Conservation (phyloP, 2,797 vertebrate species). For the Allobates femoralis region DNA sequence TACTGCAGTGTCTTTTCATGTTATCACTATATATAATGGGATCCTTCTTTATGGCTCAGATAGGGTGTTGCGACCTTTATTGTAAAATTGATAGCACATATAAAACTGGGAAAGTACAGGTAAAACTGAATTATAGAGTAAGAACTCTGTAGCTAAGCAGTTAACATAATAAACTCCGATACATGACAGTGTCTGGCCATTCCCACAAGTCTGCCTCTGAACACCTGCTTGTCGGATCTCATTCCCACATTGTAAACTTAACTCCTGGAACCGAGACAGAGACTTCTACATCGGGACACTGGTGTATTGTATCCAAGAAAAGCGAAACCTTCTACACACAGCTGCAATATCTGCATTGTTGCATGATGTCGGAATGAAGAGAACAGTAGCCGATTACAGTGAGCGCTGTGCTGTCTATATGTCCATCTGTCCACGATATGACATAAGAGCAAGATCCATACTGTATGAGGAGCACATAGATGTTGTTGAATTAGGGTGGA, state of each 20-base stretch:
- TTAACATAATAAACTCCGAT: constrained; percentile 1
- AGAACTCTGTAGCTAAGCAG: neutral
- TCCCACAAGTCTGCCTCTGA: constrained; percentile 18
- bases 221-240: constrained; percentile 47
- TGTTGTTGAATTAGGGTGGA: neutral
- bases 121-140: neutral
- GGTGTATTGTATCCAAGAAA: constrained; percentile 31
- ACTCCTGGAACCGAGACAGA: constrained; percentile 13
- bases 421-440: neutral
- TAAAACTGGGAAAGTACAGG: neutral
- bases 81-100: neutral
- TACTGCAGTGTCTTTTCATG: neutral
- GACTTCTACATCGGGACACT: constrained; percentile 31
- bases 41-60: neutral
- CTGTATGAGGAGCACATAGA: too few relatives aligned
- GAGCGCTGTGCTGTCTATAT: neutral
- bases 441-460: neutral
- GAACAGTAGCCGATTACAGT: constrained; percentile 25
- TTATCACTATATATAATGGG: neutral
- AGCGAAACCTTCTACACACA: constrained; percentile 51
- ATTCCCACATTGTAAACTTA: constrained; percentile 30
- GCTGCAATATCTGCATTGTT: constrained; percentile 22
- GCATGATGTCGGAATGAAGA: neutral
- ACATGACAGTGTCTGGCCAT: neutral
- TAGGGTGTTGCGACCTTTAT: neutral